Percentiles rank a stretch among this genome's conserved stretches.
phyloP scores from a whole-genome alignment of 2,797 vertebrate genomes.

The Selene dorsalis region DNA sequence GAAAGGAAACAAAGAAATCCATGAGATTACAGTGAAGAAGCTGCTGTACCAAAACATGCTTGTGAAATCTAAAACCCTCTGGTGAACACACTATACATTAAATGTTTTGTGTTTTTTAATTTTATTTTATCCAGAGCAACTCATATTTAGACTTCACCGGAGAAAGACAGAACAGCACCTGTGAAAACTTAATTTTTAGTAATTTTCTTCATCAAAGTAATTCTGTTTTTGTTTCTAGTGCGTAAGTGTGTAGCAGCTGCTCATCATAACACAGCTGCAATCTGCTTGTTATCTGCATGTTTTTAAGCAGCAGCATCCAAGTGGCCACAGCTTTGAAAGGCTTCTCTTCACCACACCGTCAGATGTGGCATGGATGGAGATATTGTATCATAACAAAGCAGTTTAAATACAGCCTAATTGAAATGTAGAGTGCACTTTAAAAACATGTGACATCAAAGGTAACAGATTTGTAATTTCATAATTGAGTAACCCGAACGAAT shows the following conservation, averaged over 20 bases:
- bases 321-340: conserved; percentile 42
- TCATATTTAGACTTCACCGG: neutral
- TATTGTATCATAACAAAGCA: conserved; percentile 57
- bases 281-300: conserved; percentile 44
- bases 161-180: neutral
- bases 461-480: conserved; percentile 40
- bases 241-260: neutral
- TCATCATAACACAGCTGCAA: conserved; percentile 33
- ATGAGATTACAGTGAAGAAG: neutral
- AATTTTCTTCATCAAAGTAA: neutral
- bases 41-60: neutral
- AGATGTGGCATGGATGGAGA: conserved; percentile 10
- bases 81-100: neutral
- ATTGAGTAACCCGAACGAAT: conserved; percentile 47
- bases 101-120: neutral
- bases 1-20: conserved; percentile 12
- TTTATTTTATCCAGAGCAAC: neutral
- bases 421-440: conserved; percentile 63
- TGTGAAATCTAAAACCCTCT: neutral
- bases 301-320: conserved; percentile 50
- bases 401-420: conserved; percentile 62
- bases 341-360: conserved; percentile 13
- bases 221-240: neutral
- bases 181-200: neutral
- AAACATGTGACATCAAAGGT: conserved; percentile 69